These are phyloP conservation scores for Motacilla alba DNA, from an alignment of 2,113 vertebrate species.

Conservation along the genomic window DNA sequence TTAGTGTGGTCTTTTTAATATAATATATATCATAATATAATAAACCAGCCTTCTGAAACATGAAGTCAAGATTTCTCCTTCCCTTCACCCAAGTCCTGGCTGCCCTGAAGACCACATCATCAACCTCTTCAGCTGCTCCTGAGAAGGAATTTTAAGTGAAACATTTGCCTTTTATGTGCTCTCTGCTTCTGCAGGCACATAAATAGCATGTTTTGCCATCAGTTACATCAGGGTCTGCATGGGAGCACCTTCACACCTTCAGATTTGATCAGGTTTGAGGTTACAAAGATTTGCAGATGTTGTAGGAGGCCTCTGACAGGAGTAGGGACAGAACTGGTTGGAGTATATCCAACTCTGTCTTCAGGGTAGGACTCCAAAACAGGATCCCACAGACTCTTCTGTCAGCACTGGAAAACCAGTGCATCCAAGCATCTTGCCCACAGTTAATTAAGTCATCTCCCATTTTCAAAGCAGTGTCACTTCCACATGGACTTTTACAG, in stretches of 20 bases:
- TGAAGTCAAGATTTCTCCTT: too few relatives aligned
- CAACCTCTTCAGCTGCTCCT: not conserved
- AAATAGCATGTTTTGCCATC: not conserved
- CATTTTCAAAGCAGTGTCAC: not conserved
- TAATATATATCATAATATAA: too few relatives aligned
- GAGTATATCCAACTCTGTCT: not conserved
- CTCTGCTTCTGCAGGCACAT: not conserved
- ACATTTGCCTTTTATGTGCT: not conserved
- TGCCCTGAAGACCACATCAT: not conserved
- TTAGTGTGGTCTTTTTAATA: too few relatives aligned
- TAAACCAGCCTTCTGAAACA: too few relatives aligned
- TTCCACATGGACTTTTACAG: not conserved
- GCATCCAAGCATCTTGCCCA: not conserved
- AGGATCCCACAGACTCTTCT: not conserved
- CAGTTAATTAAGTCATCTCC: not conserved
- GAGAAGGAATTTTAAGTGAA: not conserved
- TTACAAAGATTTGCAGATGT: not conserved
- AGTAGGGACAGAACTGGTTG: not conserved
- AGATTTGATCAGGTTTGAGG: fast-evolving
- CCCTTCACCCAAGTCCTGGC: too few relatives aligned
- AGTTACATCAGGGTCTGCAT: not conserved
- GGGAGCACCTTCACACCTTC: not conserved
- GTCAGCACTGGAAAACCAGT: not conserved
- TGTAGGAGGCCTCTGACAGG: not conserved
- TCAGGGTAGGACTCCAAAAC: not conserved